Base-by-base conservation (phyloP, 2,888 invertebrate species). In the Merodon equestris region DNA sequence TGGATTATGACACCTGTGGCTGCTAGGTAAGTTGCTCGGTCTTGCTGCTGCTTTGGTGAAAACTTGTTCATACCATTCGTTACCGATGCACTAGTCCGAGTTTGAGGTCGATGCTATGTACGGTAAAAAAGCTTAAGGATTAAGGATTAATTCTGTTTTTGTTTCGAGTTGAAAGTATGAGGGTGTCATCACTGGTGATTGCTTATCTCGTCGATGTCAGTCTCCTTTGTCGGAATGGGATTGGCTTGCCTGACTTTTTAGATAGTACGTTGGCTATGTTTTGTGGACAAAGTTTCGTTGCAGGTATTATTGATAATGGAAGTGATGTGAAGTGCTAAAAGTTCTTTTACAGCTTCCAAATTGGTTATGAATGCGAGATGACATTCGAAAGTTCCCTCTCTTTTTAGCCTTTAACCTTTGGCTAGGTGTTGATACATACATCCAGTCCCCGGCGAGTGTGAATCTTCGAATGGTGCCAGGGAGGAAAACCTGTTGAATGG, bases 1-100 rank as follows among this genome's bases (percentile, higher is more conserved):
- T 89, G 89, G 89, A 86, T 89, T 56, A 81, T 88, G 83, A 89
- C 89, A 87, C 89, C 89, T 86, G 88, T 89, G 83, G 89, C 88
- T 47, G 89, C 89, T 66, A 89, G 89, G 89, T 89, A 83, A 86
- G 85, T 83, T 40, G 9, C 40, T 3, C 82, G 83, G 73, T 68
- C 83, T 82, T 82, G 71, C 82, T 81, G 73, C 77, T 82, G 73
- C 70, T 56, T 81, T 54, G 67, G 12, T 51, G 27, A 27, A 7
- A 27, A 27, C 27, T 27, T 27, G 13, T 44, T 61, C n/a, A 27
- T 53, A 34, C 45, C 53, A 17, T 60, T 17, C 12, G 64, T n/a
- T n/a, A n/a, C n/a, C n/a, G n/a, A n/a, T 40, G 1, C n/a, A 40
- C 40, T 40, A 1, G 40, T 40, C 40, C 53, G 68, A 82, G 27